Evolutionary conservation across 2,888 invertebrate genomes (phyloP).

Genomic region (Saturnia pavonia): DNA sequence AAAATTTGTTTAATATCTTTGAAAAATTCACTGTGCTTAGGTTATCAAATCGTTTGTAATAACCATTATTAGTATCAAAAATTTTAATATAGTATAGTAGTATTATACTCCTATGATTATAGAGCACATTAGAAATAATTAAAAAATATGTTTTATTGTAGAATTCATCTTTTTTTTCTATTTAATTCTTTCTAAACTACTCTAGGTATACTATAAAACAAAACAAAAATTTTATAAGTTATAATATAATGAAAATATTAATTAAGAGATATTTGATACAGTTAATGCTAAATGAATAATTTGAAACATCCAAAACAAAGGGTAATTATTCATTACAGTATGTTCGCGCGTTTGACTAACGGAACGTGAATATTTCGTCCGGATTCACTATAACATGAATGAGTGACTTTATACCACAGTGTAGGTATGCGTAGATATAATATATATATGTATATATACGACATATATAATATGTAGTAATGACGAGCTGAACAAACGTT

Average conservation of each 20-base stretch:
- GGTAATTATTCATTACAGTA: conserved; percentile 33
- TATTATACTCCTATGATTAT: background rate
- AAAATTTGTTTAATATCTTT: background rate
- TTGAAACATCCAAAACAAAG: conserved; percentile 19
- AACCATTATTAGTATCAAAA: background rate
- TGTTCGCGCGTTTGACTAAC: conserved; percentile 58
- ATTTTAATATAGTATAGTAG: background rate
- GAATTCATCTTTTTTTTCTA: too few relatives aligned
- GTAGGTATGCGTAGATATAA: conserved; percentile 27
- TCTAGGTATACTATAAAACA: too few relatives aligned
- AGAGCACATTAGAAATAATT: background rate
- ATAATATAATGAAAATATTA: background rate
- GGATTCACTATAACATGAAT: conserved; percentile 55
- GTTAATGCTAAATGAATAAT: conserved; percentile 23
- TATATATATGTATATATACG: background rate
- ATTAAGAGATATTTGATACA: background rate
- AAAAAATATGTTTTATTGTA: background rate
- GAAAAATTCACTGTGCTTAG: background rate
- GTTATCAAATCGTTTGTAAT: background rate
- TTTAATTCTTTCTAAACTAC: too few relatives aligned
- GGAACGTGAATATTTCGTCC: conserved; percentile 64
- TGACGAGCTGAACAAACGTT: conserved; percentile 34
- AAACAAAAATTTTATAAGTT: background rate
- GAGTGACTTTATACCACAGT: conserved; percentile 50
- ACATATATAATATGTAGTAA: conserved; percentile 16